These are phyloP conservation scores for Malaclemys terrapin DNA, from an alignment of 2,113 vertebrate species.

Conservation along the genomic window DNA sequence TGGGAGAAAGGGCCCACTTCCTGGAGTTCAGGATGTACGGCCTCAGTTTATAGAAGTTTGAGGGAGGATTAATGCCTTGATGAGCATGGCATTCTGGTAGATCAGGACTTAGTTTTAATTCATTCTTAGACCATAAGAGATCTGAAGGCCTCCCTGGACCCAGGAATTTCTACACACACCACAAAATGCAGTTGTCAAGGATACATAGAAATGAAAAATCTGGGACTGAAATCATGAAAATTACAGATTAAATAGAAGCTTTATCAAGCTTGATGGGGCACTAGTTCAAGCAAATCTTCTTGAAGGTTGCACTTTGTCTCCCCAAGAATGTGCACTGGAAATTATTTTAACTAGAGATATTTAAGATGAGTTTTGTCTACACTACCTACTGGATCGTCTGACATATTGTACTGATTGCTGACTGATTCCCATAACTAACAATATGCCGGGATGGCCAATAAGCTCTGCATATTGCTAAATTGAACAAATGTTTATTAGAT, in stretches of 20 bases:
- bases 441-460: background rate
- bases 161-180: background rate
- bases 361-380: slow-evolving; percentile 16
- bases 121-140: background rate
- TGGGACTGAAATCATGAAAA: background rate
- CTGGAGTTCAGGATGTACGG: background rate
- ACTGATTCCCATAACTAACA: slow-evolving; percentile 19
- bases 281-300: background rate
- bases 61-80: background rate
- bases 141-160: background rate
- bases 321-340: slow-evolving; percentile 48
- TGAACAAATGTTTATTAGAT: background rate
- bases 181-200: background rate
- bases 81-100: background rate
- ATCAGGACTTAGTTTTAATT: background rate
- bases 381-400: background rate
- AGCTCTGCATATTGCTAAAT: background rate
- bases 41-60: background rate
- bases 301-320: slow-evolving; percentile 50
- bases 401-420: slow-evolving; percentile 43
- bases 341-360: background rate
- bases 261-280: slow-evolving; percentile 27
- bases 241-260: background rate
- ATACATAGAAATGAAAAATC: background rate
- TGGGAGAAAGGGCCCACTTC: fast-evolving